Conservation (phyloP, 2,797 vertebrate genomes). For the Cossypha caffra region DNA sequence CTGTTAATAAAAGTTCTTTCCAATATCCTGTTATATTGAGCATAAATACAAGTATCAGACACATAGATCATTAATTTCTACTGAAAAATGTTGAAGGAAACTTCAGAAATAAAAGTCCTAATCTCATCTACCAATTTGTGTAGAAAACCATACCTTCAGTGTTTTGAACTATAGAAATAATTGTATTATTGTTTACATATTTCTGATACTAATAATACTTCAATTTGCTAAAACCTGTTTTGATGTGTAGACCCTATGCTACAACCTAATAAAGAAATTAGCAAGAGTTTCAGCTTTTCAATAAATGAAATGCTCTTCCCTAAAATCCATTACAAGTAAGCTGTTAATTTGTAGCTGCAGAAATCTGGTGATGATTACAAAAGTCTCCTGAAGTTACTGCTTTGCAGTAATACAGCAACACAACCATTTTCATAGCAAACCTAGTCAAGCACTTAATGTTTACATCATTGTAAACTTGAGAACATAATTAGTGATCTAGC, state of each 20-base stretch:
- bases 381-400: not conserved
- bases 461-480: not conserved
- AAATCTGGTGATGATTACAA: not conserved
- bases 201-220: not conserved
- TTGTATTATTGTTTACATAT: not conserved
- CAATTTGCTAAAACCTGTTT: not conserved
- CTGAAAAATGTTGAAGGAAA: not conserved
- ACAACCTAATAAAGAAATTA: not conserved
- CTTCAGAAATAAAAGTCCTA: not conserved
- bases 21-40: not conserved
- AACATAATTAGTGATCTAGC: slow-evolving; percentile 8
- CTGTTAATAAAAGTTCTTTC: not conserved
- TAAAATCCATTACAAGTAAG: not conserved
- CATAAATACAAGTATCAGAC: not conserved
- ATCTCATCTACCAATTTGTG: not conserved
- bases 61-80: not conserved
- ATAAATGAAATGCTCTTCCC: not conserved
- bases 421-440: not conserved
- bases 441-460: not conserved
- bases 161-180: not conserved
- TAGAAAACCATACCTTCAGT: not conserved
- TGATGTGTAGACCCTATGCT: not conserved
- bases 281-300: not conserved
- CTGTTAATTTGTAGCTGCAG: not conserved
- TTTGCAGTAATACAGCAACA: not conserved